Base-by-base conservation (phyloP, 2,113 vertebrate genomes). In the Pterocles orientalis region DNA sequence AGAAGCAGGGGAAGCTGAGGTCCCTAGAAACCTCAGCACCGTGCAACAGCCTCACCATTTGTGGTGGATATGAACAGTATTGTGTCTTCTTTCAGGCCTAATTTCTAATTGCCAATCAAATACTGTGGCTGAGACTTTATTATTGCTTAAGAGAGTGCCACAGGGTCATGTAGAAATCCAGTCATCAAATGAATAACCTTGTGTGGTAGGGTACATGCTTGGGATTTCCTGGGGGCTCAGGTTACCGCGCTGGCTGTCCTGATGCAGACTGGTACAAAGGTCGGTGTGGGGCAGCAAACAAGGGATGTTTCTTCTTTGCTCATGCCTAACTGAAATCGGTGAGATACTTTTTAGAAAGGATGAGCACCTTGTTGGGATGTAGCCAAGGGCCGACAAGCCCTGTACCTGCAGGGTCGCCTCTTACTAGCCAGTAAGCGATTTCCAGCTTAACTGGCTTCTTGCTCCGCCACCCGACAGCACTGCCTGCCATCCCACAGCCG, bases 401-500 rank as follows among this genome's bases (percentile, higher is more conserved):
- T 12, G 20, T 20, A 36, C 12, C 61, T 68, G 61, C 61, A 53
- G 25, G 12, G 61, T 43, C 3, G 1, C n/a, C 39, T 77, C 13
- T 6, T 29, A 36, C 54, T 17, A 64, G 70, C 43, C 57, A 87
- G 15, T 2, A 11, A 39, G 24, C 3, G 3, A 41, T 80, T 73
- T 71, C 50, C 62, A 64, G 48, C 14, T 33, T 4, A 33, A 54
- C 48, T 71, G 39, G 11, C 61, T 62, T 14, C 71, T 77, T 25
- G 5, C 66, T 91, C 39, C 0, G 0, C 60, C 72, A 57, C 41
- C 23, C 0, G 0, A n/a, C 2, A 2, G 34, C 1, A 2, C 33
- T 66, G 86, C 72, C 69, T 81, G 61, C 79, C 5, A 3, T 48
- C 31, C 36, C 3, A 0, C 61, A 76, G 77, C 58, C 80, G 70